A percentile compares a stretch with the other conserved stretches of the same genome.
Evolutionary conservation across 2,888 invertebrate genomes (phyloP).

Genomic region (Apamea crenata): DNA sequence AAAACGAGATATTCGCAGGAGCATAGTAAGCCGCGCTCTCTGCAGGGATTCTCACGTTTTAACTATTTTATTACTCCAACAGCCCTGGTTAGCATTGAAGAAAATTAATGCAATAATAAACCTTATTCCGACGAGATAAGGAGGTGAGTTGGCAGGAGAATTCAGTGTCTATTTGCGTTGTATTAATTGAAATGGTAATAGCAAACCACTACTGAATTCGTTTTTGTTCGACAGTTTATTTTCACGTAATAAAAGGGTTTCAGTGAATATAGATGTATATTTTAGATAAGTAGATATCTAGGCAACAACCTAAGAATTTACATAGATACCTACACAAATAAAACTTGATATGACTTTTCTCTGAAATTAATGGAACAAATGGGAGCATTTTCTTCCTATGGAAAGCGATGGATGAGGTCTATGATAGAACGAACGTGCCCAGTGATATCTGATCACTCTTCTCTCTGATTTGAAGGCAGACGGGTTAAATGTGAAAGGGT

Average conservation of each 20-base stretch:
- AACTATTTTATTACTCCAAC: conserved; percentile 72
- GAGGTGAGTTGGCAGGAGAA: conserved; percentile 7
- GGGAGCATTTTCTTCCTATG: neutral
- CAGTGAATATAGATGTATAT: neutral
- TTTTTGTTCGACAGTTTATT: conserved; percentile 40
- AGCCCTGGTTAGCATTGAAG: conserved; percentile 41
- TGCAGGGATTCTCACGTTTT: conserved; percentile 85
- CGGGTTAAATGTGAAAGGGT: too few species aligned
- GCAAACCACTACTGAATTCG: conserved; percentile 50
- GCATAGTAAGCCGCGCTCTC: conserved; percentile 65
- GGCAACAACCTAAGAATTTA: neutral
- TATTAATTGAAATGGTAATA: conserved; percentile 61
- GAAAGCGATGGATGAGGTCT: neutral
- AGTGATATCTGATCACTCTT: neutral
- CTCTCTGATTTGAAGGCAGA: neutral
- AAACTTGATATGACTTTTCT: neutral
- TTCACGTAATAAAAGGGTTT: conserved; percentile 20
- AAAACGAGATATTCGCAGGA: conserved; percentile 79
- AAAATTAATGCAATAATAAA: conserved; percentile 43
- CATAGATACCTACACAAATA: neutral
- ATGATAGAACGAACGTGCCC: neutral
- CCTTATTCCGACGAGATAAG: conserved; percentile 54
- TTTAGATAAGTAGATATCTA: neutral
- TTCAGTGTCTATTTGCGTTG: conserved; percentile 33
- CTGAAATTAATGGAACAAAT: neutral